Conservation (phyloP, 2,888 invertebrate genomes). For the Aleiodes leptofemur region DNA sequence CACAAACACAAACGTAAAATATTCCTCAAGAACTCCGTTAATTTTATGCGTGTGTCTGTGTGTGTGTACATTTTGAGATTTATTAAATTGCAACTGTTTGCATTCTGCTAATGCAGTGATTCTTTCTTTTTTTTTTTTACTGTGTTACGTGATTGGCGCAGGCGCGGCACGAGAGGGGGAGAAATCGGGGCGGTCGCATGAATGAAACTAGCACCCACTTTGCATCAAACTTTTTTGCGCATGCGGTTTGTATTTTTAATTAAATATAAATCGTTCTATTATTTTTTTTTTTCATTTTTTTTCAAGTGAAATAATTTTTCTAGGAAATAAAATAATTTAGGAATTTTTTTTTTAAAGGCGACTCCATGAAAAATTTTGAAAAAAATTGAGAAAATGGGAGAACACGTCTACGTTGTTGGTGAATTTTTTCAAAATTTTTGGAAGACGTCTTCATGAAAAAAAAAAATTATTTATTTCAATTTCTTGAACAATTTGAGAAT, state of each 20-base stretch:
- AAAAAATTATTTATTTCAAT: no score
- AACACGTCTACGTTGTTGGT: no score
- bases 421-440: neutral
- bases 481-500: no score
- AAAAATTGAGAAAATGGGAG: no score
- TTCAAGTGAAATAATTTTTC: neutral
- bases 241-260: conserved; percentile 9
- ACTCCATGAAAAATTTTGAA: no score
- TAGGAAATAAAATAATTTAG: neutral
- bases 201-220: conserved; percentile 63
- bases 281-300: no score
- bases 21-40: conserved; percentile 4
- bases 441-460: no score
- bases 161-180: conserved; percentile 7
- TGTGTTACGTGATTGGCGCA: conserved; percentile 37
- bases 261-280: neutral
- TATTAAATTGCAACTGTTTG: neutral
- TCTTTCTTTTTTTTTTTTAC: conserved; percentile 22
- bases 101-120: conserved; percentile 1
- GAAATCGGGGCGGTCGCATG: conserved; percentile 61
- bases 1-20: neutral
- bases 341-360: neutral
- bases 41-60: neutral
- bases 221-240: conserved; percentile 14
- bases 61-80: neutral